Conservation (phyloP, 2,888 invertebrate genomes). For the Caenorhabditis panamensis region DNA sequence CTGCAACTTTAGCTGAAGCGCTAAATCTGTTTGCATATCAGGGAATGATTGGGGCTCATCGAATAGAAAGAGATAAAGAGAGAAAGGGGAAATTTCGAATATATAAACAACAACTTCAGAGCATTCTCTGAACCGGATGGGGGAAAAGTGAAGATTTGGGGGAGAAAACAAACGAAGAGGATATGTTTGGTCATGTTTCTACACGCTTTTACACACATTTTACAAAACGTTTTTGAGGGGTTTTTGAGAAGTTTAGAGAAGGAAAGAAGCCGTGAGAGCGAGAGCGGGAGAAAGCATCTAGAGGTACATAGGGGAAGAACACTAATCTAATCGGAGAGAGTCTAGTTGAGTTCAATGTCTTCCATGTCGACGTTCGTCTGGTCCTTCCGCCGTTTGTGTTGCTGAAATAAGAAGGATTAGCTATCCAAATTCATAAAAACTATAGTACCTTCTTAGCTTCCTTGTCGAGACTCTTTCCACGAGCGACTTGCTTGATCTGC, state of each 20-base stretch:
- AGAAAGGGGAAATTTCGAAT: slow-evolving; percentile 39
- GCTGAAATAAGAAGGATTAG: slow-evolving; percentile 26
- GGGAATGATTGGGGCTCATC: slow-evolving; percentile 43
- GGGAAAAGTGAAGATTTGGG: not conserved
- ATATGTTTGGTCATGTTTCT: slow-evolving; percentile 60
- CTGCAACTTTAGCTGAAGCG: slow-evolving; percentile 63
- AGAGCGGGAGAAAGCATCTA: slow-evolving; percentile 53
- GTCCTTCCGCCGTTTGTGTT: slow-evolving; percentile 47
- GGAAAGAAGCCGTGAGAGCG: not conserved
- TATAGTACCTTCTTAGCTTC: slow-evolving; percentile 41
- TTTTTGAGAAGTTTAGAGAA: slow-evolving; percentile 17
- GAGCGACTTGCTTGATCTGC: slow-evolving; percentile 69
- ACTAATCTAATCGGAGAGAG: not conserved
- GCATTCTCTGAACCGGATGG: slow-evolving; percentile 8
- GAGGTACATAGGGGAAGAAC: not conserved
- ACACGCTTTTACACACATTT: slow-evolving; percentile 55
- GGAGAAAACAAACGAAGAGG: slow-evolving; percentile 1
- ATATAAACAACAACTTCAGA: slow-evolving; percentile 45
- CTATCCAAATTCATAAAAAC: too few relatives aligned
- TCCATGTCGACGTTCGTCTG: slow-evolving; percentile 61
- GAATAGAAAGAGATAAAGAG: too few relatives aligned
- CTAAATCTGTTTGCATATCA: slow-evolving; percentile 49
- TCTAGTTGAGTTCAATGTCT: slow-evolving; percentile 59
- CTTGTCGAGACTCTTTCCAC: slow-evolving; percentile 65
- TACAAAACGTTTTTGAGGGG: slow-evolving; percentile 12